These are phyloP conservation scores for Pristionchus japonicus DNA, from an alignment of 2,888 invertebrate genomes.

Conservation along the genomic window DNA sequence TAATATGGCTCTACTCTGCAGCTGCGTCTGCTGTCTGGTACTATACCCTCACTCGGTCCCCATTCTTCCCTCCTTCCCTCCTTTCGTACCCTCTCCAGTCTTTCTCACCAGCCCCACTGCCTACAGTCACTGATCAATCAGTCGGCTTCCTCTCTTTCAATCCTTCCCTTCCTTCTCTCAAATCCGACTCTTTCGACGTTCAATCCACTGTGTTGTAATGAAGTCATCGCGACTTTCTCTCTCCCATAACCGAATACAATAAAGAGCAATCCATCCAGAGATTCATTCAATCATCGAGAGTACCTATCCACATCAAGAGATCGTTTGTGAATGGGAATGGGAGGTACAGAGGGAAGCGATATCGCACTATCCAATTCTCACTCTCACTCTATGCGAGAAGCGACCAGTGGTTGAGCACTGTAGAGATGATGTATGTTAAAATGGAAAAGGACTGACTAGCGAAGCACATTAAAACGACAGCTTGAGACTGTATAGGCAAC, in stretches of 20 bases:
- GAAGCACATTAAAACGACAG: too few species aligned
- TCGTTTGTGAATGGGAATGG: neutral
- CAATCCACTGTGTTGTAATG: slow-evolving; percentile 37
- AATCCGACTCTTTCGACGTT: slow-evolving; percentile 9
- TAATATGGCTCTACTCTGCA: slow-evolving; percentile 32
- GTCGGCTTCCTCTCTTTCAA: neutral
- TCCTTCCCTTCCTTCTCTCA: neutral
- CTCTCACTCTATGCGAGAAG: too few species aligned
- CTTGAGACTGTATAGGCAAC: too few species aligned
- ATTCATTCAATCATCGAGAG: neutral
- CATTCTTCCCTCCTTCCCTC: slow-evolving; percentile 27
- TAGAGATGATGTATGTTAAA: too few species aligned
- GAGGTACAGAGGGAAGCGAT: neutral
- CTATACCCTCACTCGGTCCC: slow-evolving; percentile 30
- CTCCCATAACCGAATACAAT: slow-evolving; percentile 32
- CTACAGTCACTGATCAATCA: slow-evolving; percentile 6
- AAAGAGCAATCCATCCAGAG: slow-evolving; percentile 39
- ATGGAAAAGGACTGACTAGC: too few species aligned
- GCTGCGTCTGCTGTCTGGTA: slow-evolving; percentile 11
- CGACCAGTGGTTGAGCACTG: too few species aligned
- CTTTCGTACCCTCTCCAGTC: neutral
- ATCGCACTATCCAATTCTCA: neutral
- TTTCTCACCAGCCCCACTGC: slow-evolving; percentile 27
- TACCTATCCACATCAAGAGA: neutral
- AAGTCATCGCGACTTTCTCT: neutral